Evolutionary conservation across 2,888 invertebrate species (phyloP).

Genomic region (Neocrepidodera transversa): DNA sequence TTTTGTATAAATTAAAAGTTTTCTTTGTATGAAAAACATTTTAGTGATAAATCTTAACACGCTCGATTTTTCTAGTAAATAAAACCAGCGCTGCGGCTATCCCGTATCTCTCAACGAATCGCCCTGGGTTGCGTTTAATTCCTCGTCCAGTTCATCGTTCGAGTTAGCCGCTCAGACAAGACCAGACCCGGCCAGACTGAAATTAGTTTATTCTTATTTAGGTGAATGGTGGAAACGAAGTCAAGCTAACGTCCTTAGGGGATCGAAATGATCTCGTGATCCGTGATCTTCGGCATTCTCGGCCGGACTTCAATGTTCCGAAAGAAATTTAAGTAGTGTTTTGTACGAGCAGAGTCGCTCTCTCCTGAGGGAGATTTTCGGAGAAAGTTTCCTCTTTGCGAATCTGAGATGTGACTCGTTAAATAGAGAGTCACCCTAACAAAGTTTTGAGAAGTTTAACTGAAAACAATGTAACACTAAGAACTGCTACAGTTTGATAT

Average conservation of each 20-base stretch:
- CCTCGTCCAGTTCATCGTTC: conserved; percentile 34
- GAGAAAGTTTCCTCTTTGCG: no score
- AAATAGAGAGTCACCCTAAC: no score
- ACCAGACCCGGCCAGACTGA: no score
- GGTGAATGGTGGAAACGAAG: conserved; percentile 37
- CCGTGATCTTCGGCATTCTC: conserved; percentile 31
- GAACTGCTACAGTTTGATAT: no score
- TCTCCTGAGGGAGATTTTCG: no score
- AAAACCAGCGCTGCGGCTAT: conserved; percentile 14
- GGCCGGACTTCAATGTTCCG: conserved; percentile 8
- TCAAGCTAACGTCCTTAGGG: conserved; percentile 35
- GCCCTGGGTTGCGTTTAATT: conserved; percentile 32
- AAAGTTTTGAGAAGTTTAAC: no score
- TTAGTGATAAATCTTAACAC: no score
- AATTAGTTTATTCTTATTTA: conserved; percentile 42
- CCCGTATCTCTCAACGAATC: conserved; percentile 27
- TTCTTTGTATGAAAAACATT: no score
- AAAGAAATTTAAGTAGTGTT: conserved; percentile 4
- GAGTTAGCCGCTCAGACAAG: conserved; percentile 15
- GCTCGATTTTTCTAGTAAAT: conserved; percentile 11
- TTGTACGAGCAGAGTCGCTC: no score
- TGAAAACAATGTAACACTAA: no score
- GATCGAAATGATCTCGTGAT: conserved; percentile 32
- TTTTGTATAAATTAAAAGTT: no score
- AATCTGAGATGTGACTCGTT: no score